Base-by-base conservation (phyloP, 2,888 invertebrate species). In the Phragmatobia fuliginosa region DNA sequence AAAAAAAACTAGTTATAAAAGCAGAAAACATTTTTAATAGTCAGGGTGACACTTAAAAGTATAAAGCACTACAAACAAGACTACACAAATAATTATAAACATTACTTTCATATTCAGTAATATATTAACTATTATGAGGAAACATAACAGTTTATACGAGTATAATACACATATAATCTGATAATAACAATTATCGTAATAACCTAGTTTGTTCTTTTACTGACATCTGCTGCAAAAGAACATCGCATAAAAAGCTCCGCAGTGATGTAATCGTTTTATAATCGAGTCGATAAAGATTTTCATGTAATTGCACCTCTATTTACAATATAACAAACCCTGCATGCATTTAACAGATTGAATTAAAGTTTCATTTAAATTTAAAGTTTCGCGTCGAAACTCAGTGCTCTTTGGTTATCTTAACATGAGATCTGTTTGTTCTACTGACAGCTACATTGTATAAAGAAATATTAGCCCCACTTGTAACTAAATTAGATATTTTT, bases 401-500 rank as follows among this genome's bases (percentile, higher is more conserved):
- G 59, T 68, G 60, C 7, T 56, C 65, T 69, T 68, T 76, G 49
- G 66, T 69, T 74, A 82, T 82, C 76, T 73, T 65, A 68, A 69
- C 78, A 78, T 65, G 72, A 75, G 63, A 82, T 82, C 77, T 80
- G 63, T 79, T 74, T 77, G 78, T 81, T 74, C 49, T 16, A 72
- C 77, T 77, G 80, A 83, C 80, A 80, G 72, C 32, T 33, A 79
- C 63, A 68, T 77, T 74, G 72, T 67, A 66, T 73, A 64, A 79
- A 82, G 72, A 78, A 78, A 81, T 79, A 79, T 78, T 66, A 66
- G 33, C 25, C 66, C 73, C 78, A 82, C 81, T 82, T 82, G 74
- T 80, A 82, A 82, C 76, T 71, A 75, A 82, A 82, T 82, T 74
- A 78, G 74, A 79, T 77, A 73, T 80, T 80, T 80, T 77, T 80